phyloP scores from a whole-genome alignment of 1,140 invertebrate genomes.

The Drosophila oshimai region DNA sequence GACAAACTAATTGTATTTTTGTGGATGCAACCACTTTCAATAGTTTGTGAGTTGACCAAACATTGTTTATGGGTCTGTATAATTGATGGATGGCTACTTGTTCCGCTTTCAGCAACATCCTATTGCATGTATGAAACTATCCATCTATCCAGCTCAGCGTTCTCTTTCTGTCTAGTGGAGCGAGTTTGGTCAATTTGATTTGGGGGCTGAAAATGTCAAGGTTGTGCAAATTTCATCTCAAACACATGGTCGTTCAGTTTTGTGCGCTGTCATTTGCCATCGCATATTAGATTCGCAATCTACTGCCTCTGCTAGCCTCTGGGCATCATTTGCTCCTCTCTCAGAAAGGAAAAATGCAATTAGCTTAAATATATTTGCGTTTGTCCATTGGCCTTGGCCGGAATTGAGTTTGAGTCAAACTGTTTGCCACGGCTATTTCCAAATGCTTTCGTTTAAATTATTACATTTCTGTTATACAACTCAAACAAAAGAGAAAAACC shows the following conservation, averaged over 20 bases:
- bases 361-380: slow-evolving; percentile 64
- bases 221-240: slow-evolving; percentile 35
- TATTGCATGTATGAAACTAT: slow-evolving; percentile 27
- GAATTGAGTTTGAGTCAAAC: neutral
- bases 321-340: neutral
- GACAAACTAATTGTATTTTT: no score
- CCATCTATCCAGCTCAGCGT: neutral
- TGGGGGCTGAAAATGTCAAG: slow-evolving; percentile 45
- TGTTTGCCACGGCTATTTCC: neutral
- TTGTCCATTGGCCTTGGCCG: neutral
- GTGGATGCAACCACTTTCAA: neutral
- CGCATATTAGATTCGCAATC: slow-evolving; percentile 38
- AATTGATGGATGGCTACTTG: slow-evolving; percentile 60
- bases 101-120: slow-evolving; percentile 20
- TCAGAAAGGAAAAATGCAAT: slow-evolving; percentile 48
- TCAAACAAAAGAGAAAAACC: no score
- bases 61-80: slow-evolving; percentile 54
- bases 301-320: neutral
- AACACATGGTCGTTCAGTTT: slow-evolving; percentile 5
- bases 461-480: no score
- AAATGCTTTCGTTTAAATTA: slow-evolving; percentile 20
- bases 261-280: slow-evolving; percentile 31
- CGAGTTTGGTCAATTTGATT: slow-evolving; percentile 11
- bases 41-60: slow-evolving; percentile 5
- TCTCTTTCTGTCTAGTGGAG: neutral